Base-by-base conservation (phyloP, 2,888 invertebrate genomes). In the Tanypteryx hageni region DNA sequence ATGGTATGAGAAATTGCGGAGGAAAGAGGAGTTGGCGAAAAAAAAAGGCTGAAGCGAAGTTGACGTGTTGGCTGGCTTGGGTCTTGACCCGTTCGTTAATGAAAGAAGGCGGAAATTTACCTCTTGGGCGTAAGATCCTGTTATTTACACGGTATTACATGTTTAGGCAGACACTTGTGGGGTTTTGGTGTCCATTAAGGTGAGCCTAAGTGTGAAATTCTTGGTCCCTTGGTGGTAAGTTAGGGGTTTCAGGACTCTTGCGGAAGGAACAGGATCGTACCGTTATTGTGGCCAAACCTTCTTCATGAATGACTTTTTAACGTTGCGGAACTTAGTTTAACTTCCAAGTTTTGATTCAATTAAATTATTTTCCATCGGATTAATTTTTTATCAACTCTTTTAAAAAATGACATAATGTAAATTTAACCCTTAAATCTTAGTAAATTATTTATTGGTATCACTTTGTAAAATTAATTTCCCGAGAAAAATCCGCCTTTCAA, bases 121-220 rank as follows among this genome's bases (percentile, higher is more conserved):
- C 89, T 64, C 89, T 68, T 61, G 64, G 89, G 89, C 44, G 89
- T 64, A 68, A 89, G 89, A 89, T 89, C 89, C 64, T 89, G 89
- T 89, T 89, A 89, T 89, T 61, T 64, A 22, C n/a, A 10, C 18
- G 68, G 68, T 31, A 89, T 89, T 64, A 64, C 89, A 89, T 89
- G 89, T 89, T 89, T 89, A 89, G 64, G 44, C 44, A 64, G 56
- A 64, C 89, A 89, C 89, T 89, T 89, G 68, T 89, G 89, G 89
- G 64, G 89, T 89, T 89, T 83, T 31, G 89, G 18, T 64, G 64
- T 89, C 89, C 89, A 89, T 89, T 64, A 89, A 89, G 31, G 61
- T 31, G 44, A 27, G 44, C 64, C 27, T 11, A 61, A 68, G 31
- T 31, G 89, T 9, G 44, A 44, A 68, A n/a, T 44, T 44, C 31